Evolutionary conservation across 1,140 invertebrate genomes (phyloP).

Genomic region (Maconellicoccus hirsutus): DNA sequence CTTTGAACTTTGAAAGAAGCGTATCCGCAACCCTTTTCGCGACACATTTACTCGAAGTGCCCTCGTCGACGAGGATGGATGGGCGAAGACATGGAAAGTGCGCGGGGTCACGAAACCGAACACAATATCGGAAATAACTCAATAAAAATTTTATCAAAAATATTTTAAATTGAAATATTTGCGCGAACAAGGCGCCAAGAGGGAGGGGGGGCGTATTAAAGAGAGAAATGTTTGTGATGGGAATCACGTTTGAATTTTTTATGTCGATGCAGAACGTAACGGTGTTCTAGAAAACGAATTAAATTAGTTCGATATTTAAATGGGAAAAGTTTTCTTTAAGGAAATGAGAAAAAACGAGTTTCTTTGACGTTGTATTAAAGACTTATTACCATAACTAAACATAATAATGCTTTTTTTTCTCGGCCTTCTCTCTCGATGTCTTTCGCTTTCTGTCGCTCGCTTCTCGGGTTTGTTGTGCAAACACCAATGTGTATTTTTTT

Average conservation of each 20-base stretch:
- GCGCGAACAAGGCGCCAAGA: background rate
- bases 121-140: background rate
- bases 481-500: no score
- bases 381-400: background rate
- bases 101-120: background rate
- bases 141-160: slow-evolving; percentile 6
- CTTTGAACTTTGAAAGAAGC: no score
- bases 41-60: no score
- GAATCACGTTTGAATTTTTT: slow-evolving; percentile 9
- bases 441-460: no score
- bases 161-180: slow-evolving; percentile 10
- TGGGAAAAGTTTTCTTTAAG: slow-evolving; percentile 4
- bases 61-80: no score
- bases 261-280: background rate
- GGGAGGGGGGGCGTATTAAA: background rate
- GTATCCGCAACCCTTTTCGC: no score
- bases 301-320: slow-evolving; percentile 5
- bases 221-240: background rate
- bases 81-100: no score
- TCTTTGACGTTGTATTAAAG: slow-evolving; percentile 5
- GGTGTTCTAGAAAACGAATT: background rate
- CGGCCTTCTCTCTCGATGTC: no score
- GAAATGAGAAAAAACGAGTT: slow-evolving; percentile 9
- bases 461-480: no score
- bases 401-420: background rate